Evolutionary conservation across 2,797 vertebrate species (phyloP), one percentile per base, ranked within the genome.

Genomic region (Rhinichthys osculus): DNA sequence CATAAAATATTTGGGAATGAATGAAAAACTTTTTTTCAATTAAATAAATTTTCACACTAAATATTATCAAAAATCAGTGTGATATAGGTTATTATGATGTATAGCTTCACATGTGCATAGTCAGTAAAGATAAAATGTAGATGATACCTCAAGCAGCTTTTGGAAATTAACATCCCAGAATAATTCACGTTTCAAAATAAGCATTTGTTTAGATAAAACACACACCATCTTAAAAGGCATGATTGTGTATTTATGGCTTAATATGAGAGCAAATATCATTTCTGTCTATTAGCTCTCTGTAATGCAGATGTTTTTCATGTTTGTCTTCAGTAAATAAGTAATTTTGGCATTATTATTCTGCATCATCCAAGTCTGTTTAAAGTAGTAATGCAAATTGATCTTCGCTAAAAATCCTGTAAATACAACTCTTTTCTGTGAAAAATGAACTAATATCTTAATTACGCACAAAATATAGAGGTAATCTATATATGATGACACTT

Each of bases 171-270:
- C 35, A 70, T 78, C 40, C 66, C 54, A 71, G 35, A 78, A 71
- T 42, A 78, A 70, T 78, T 85, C 66, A 79, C 79, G 83, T 62
- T 79, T 85, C 40, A 79, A 38, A 50, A 72, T 50, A 30, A 78
- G 74, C 7, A 72, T 59, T 38, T 62, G 83, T 35, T 44, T 59
- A 47, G n/a, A 70, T 38, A 70, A 14, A 79, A 79, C 67, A 72
- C 50, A 27, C 66, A 62, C 40, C 38, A 78, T 57, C 30, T 27
- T 44, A 62, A 72, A 79, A 79, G 76, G 83, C 76, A 85, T 79
- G 44, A 77, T 59, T 70, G 62, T 33, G 27, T 42, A 40, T 72
- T 47, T 40, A 79, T 79, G 67, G 76, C 40, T 47, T 85, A 44
- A 71, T 42, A 30, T 35, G 8, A 52, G 21, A 38, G 21, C 21